Percentiles rank a stretch among this genome's conserved stretches.
Conservation (phyloP, 2,888 invertebrate species). For the Machimus atricapillus region DNA sequence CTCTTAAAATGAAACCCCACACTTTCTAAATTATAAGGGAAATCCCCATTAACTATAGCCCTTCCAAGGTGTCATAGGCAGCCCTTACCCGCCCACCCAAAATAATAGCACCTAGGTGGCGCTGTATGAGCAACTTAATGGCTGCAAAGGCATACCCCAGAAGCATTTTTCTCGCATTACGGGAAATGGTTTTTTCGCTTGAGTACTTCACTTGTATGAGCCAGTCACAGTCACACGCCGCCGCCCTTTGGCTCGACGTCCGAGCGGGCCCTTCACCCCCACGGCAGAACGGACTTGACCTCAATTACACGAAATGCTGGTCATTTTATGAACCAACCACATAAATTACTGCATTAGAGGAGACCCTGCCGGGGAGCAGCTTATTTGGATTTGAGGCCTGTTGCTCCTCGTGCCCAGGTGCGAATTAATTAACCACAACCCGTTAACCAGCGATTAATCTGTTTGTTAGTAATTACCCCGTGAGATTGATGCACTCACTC, state of each 20-base stretch:
- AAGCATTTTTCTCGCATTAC: constrained; percentile 47
- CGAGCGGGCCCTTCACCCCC: constrained; percentile 13
- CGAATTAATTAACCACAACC: constrained; percentile 47
- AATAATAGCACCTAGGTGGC: constrained; percentile 43
- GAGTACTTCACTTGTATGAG: constrained; percentile 42
- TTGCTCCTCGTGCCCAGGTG: constrained; percentile 44
- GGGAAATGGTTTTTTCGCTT: constrained; percentile 45
- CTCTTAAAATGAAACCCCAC: too few relatives aligned
- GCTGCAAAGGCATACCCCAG: constrained; percentile 37
- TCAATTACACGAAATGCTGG: constrained; percentile 47
- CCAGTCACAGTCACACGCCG: background rate
- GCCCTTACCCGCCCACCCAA: constrained; percentile 28
- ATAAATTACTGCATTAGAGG: constrained; percentile 47
- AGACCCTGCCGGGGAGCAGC: background rate
- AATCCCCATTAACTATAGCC: background rate
- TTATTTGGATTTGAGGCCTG: constrained; percentile 41
- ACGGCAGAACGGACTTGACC: constrained; percentile 41
- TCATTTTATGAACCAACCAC: constrained; percentile 48
- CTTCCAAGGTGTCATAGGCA: constrained; percentile 18
- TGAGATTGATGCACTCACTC: constrained; percentile 27
- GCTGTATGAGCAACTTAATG: constrained; percentile 44
- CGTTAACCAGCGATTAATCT: constrained; percentile 46
- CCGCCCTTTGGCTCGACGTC: background rate
- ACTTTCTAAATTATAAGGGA: background rate
- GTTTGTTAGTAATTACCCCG: constrained; percentile 40